Evolutionary conservation across 2,888 invertebrate species (phyloP).

Genomic region (Metellina segmentata): DNA sequence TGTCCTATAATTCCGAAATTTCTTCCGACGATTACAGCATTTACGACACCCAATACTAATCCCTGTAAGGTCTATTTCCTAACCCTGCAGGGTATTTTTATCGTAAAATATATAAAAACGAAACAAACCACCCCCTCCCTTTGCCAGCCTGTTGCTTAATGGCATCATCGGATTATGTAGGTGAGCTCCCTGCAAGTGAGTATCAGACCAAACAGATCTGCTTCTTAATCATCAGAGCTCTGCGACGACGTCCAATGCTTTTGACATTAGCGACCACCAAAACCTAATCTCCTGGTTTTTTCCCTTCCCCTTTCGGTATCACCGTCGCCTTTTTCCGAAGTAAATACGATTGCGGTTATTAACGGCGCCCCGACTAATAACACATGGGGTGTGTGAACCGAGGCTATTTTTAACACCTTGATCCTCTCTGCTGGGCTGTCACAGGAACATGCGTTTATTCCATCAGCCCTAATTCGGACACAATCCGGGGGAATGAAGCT

Average conservation of each 20-base stretch:
- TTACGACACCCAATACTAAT: not conserved
- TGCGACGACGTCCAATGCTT: not conserved
- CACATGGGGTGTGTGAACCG: not conserved
- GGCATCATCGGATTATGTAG: conserved; percentile 24
- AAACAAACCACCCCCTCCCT: not conserved
- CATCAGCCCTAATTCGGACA: not conserved
- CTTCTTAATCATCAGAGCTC: conserved; percentile 18
- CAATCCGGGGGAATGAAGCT: not conserved
- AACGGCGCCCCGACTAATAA: conserved; percentile 36
- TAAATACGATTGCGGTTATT: conserved; percentile 34
- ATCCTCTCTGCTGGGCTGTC: conserved; percentile 15
- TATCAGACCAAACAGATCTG: not conserved
- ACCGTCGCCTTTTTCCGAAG: not conserved
- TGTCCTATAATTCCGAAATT: too few relatives aligned
- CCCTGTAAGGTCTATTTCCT: not conserved
- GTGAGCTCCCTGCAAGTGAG: conserved; percentile 4
- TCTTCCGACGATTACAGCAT: too few relatives aligned
- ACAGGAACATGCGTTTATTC: conserved; percentile 11
- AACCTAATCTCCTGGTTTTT: conserved; percentile 25
- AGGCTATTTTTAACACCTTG: conserved; percentile 47
- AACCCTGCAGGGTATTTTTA: not conserved
- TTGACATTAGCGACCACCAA: conserved; percentile 47
- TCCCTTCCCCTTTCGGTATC: not conserved
- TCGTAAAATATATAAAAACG: not conserved
- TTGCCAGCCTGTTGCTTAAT: conserved; percentile 11